Conservation (phyloP, 2,888 invertebrate genomes). For the Synergus japonicus region DNA sequence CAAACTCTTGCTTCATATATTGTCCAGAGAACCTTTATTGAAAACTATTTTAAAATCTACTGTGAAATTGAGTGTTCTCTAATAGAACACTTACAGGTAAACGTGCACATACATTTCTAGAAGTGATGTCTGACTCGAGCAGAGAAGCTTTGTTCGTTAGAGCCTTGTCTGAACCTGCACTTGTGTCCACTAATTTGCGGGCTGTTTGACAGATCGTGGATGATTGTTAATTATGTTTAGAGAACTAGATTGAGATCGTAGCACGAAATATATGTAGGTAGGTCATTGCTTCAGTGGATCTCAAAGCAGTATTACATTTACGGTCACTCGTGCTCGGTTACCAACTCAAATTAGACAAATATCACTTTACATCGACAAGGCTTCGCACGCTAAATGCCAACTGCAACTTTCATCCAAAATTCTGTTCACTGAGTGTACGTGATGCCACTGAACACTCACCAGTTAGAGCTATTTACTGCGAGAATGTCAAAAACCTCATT, state of each 20-base stretch:
- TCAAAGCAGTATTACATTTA: slow-evolving; percentile 68
- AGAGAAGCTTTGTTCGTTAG: slow-evolving; percentile 42
- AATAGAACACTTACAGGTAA: background rate
- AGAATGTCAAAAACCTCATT: background rate
- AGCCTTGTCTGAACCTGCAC: slow-evolving; percentile 39
- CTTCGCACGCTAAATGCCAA: slow-evolving; percentile 26
- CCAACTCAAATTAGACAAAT: slow-evolving; percentile 50
- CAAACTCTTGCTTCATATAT: background rate
- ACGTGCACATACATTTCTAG: background rate
- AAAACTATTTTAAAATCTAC: background rate
- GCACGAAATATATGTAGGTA: slow-evolving; percentile 46
- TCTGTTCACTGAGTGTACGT: background rate
- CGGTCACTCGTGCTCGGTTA: slow-evolving; percentile 52
- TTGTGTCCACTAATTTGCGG: slow-evolving; percentile 73
- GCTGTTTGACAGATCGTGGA: slow-evolving; percentile 74
- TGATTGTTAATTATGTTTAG: slow-evolving; percentile 76
- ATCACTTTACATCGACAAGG: slow-evolving; percentile 31
- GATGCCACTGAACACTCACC: background rate
- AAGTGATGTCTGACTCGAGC: slow-evolving; percentile 30
- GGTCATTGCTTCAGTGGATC: slow-evolving; percentile 48
- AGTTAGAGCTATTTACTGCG: background rate
- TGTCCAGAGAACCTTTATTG: background rate
- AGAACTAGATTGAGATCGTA: slow-evolving; percentile 58
- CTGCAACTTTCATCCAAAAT: slow-evolving; percentile 4
- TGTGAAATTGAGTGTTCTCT: background rate